phyloP scores from a whole-genome alignment of 2,888 invertebrate species.

The Chaitophorus viminalis region DNA sequence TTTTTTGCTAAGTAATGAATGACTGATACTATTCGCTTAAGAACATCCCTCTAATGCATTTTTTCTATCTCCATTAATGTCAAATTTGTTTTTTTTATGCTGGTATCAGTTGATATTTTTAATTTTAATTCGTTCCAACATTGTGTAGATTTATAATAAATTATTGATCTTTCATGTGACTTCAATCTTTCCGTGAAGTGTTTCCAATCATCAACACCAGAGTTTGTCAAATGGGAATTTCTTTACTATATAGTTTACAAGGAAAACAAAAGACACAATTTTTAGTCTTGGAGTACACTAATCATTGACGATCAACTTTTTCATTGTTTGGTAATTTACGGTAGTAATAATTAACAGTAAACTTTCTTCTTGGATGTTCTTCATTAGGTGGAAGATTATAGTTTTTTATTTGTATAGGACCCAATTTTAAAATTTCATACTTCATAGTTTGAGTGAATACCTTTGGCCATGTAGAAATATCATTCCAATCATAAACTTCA shows the following conservation, averaged over 20 bases:
- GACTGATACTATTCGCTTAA: too few relatives aligned
- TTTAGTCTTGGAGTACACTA: neutral
- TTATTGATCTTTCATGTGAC: slow-evolving; percentile 53
- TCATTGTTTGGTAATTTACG: neutral
- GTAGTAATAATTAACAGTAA: neutral
- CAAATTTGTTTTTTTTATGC: too few relatives aligned
- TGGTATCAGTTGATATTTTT: neutral
- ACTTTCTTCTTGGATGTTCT: neutral
- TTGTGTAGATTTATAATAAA: slow-evolving; percentile 31
- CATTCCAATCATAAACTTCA: neutral
- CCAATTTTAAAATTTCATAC: neutral
- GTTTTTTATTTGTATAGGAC: neutral
- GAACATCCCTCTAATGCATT: too few relatives aligned
- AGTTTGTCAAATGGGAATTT: slow-evolving; percentile 20
- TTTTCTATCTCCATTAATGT: too few relatives aligned
- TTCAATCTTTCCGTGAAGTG: slow-evolving; percentile 47
- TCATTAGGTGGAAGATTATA: neutral
- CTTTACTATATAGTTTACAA: neutral
- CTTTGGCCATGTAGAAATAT: neutral
- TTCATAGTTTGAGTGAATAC: neutral
- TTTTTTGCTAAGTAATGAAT: too few relatives aligned
- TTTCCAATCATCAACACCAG: slow-evolving; percentile 35
- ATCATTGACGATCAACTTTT: neutral
- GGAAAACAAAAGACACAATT: neutral
- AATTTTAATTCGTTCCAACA: neutral